Percentiles rank a stretch among this genome's conserved stretches.
Evolutionary conservation across 2,113 vertebrate genomes (phyloP).

Genomic region (Gymnocephalus cernua): DNA sequence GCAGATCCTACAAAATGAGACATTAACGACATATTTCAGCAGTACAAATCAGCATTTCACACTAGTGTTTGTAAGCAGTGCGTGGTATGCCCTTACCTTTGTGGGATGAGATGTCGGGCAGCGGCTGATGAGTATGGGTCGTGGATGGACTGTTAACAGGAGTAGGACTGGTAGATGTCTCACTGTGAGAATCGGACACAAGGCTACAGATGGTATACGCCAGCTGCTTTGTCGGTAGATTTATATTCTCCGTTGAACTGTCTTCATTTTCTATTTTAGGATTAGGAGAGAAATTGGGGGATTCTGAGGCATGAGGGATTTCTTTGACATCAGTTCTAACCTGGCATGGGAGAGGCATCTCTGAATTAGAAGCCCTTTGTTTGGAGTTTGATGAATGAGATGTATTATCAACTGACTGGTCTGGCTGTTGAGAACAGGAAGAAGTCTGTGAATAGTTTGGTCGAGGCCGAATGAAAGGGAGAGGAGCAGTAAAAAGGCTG

Average conservation of each 20-base stretch:
- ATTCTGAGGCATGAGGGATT: neutral
- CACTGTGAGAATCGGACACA: neutral
- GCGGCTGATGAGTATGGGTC: neutral
- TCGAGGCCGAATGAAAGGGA: neutral
- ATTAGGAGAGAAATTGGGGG: neutral
- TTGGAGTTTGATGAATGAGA: neutral
- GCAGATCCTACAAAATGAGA: constrained; percentile 47
- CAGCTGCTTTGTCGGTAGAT: neutral
- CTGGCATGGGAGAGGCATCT: rapidly evolving
- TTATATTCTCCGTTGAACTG: neutral
- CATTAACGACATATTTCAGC: neutral
- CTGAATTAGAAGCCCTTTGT: neutral
- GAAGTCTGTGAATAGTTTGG: neutral
- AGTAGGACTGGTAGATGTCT: neutral
- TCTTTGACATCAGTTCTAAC: neutral
- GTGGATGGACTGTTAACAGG: neutral
- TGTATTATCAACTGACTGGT: neutral
- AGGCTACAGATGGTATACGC: neutral
- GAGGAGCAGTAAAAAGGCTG: constrained; percentile 54
- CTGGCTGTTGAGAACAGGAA: neutral
- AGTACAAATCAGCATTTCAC: neutral
- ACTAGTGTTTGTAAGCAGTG: too few relatives aligned
- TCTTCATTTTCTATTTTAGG: neutral
- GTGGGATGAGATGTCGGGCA: constrained; percentile 27
- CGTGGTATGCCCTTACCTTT: constrained; percentile 62